Conservation (phyloP, 1,140 invertebrate genomes). For the Diprion similis region DNA sequence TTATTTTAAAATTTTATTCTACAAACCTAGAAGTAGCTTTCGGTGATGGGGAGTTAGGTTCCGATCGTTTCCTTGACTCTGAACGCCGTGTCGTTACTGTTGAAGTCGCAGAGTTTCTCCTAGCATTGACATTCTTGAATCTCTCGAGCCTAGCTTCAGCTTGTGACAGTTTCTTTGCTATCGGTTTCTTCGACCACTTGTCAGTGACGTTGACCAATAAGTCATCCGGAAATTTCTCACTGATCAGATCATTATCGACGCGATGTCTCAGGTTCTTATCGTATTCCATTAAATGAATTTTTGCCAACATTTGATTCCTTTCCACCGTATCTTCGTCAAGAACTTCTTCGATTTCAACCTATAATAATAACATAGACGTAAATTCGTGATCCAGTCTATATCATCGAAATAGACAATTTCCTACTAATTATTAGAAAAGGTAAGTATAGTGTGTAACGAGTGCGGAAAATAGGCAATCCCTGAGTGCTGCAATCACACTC, state of each 20-base stretch:
- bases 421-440: too few species aligned
- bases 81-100: neutral
- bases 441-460: too few species aligned
- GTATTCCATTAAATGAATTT: constrained; percentile 44
- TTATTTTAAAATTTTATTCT: constrained; percentile 26
- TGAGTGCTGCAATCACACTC: too few species aligned
- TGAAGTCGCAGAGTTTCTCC: constrained; percentile 29
- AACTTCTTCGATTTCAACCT: constrained; percentile 36
- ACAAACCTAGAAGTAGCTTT: constrained; percentile 33
- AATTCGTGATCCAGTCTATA: too few species aligned
- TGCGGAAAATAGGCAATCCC: too few species aligned
- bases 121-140: constrained; percentile 45
- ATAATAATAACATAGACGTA: neutral
- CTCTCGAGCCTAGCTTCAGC: constrained; percentile 46
- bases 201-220: constrained; percentile 39
- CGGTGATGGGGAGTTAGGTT: constrained; percentile 25
- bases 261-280: constrained; percentile 44
- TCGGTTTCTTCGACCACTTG: constrained; percentile 40
- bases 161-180: constrained; percentile 44
- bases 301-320: constrained; percentile 45
- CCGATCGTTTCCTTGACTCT: constrained; percentile 34
- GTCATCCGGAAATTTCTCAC: constrained; percentile 42
- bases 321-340: constrained; percentile 41
- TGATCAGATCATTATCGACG: constrained; percentile 42
- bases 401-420: too few species aligned